Evolutionary conservation across 2,888 invertebrate species (phyloP).

Genomic region (Napeogenes inachia): DNA sequence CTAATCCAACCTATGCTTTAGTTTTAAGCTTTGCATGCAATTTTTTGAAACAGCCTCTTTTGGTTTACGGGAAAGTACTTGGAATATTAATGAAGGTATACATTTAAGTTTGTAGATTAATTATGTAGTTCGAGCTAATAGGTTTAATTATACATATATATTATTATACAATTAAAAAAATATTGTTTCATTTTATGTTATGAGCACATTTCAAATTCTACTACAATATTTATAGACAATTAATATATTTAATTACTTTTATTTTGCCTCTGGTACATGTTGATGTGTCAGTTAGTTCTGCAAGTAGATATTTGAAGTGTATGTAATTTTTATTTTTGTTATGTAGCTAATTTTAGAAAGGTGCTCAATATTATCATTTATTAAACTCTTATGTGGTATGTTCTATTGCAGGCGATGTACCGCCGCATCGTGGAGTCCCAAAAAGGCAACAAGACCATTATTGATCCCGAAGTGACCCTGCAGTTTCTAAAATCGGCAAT

Average conservation of each 20-base stretch:
- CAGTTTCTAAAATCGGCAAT: constrained; percentile 95
- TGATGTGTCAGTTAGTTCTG: background rate
- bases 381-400: background rate
- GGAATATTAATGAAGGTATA: constrained; percentile 18
- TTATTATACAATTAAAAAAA: background rate
- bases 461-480: constrained; percentile 94
- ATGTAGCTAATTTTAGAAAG: background rate
- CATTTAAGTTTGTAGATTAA: constrained; percentile 9
- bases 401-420: constrained; percentile 86
- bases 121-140: constrained; percentile 4
- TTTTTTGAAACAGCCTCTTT: constrained; percentile 77
- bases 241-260: background rate
- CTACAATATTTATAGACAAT: background rate
- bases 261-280: background rate
- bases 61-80: constrained; percentile 48
- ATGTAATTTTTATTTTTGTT: background rate
- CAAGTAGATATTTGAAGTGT: constrained; percentile 5
- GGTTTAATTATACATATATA: background rate
- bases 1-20: constrained; percentile 32
- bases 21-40: constrained; percentile 61
- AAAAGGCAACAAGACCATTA: constrained; percentile 81
- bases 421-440: constrained; percentile 88
- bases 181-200: background rate
- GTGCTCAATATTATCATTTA: background rate
- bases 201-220: constrained; percentile 4